phyloP scores from a whole-genome alignment of 2,888 invertebrate species.

The Scrobipalpa atriplicella region DNA sequence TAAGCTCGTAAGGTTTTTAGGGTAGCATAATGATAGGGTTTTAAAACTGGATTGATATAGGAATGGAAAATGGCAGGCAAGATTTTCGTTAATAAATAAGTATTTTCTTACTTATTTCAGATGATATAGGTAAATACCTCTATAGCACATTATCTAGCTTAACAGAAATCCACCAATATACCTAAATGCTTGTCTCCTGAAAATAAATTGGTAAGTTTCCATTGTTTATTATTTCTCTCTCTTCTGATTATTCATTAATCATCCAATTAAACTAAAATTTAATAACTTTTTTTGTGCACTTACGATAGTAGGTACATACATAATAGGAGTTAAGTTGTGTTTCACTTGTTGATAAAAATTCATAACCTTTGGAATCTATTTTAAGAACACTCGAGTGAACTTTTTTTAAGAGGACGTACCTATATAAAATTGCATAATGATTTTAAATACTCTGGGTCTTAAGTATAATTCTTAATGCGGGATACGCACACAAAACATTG shows the following conservation, averaged over 20 bases:
- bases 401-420: not conserved
- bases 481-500: too few species aligned
- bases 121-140: too few species aligned
- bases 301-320: not conserved
- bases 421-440: too few species aligned
- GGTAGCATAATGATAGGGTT: too few species aligned
- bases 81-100: too few species aligned
- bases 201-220: constrained; percentile 5
- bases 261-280: not conserved
- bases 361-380: constrained; percentile 2
- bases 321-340: not conserved
- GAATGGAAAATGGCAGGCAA: too few species aligned
- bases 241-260: not conserved
- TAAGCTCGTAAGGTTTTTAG: too few species aligned
- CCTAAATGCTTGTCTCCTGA: not conserved
- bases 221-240: constrained; percentile 5
- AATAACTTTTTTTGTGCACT: not conserved
- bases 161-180: not conserved
- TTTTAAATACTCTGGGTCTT: too few species aligned
- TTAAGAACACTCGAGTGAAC: not conserved
- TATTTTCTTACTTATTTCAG: too few species aligned
- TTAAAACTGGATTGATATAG: too few species aligned
- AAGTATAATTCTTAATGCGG: too few species aligned
- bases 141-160: too few species aligned
- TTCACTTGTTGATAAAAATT: not conserved